A percentile compares a stretch with the other conserved stretches of the same genome.
Evolutionary conservation across 2,797 vertebrate species (phyloP).

Genomic region (Clarias laeviceps): DNA sequence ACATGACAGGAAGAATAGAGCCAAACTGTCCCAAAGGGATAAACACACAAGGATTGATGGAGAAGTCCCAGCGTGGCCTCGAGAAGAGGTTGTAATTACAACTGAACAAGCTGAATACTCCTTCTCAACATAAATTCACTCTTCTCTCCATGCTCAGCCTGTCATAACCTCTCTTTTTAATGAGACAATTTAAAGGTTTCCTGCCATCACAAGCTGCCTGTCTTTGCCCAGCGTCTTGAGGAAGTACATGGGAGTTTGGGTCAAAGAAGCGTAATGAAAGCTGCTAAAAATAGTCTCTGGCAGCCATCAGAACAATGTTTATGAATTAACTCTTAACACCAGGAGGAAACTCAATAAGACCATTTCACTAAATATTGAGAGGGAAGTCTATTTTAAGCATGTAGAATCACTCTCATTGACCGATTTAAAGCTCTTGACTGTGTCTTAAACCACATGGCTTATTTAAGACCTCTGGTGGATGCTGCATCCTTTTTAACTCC

Average conservation of each 20-base stretch:
- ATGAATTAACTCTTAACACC: constrained; percentile 69
- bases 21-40: constrained; percentile 53
- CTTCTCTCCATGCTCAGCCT: constrained; percentile 63
- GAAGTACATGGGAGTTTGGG: constrained; percentile 59
- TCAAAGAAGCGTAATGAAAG: constrained; percentile 72
- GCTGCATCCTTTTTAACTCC: constrained; percentile 17
- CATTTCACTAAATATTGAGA: constrained; percentile 51
- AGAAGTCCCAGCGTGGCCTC: constrained; percentile 23
- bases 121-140: constrained; percentile 56
- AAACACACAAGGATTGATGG: constrained; percentile 24
- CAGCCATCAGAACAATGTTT: constrained; percentile 64
- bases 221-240: constrained; percentile 51
- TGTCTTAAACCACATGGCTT: constrained; percentile 28
- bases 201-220: constrained; percentile 71
- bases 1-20: constrained; percentile 53
- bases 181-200: constrained; percentile 78
- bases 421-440: constrained; percentile 42
- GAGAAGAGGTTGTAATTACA: constrained; percentile 68
- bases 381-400: constrained; percentile 44
- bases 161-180: constrained; percentile 72
- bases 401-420: constrained; percentile 32
- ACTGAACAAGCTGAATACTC: constrained; percentile 58
- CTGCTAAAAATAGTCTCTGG: constrained; percentile 73
- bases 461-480: constrained; percentile 26
- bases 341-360: constrained; percentile 39